Percentiles rank a stretch among this genome's conserved stretches.
Conservation (phyloP, 2,888 invertebrate genomes). For the Cantharis rustica region DNA sequence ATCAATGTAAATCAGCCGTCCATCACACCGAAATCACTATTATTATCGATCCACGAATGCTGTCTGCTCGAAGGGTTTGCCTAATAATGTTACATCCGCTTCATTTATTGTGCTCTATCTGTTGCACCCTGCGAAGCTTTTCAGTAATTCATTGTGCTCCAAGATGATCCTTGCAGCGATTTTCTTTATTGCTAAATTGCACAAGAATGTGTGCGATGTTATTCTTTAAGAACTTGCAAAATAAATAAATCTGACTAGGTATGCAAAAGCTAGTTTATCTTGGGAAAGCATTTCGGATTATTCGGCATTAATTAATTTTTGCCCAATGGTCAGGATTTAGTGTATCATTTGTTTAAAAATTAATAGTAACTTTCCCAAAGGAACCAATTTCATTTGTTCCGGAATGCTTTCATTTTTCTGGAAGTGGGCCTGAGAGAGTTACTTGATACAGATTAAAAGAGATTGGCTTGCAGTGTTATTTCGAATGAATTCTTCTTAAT, state of each 20-base stretch:
- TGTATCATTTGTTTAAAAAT: constrained; percentile 48
- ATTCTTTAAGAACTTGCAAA: not conserved
- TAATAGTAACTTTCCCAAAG: constrained; percentile 49
- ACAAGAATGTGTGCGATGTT: not conserved
- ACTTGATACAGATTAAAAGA: constrained; percentile 58
- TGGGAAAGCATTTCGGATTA: not conserved
- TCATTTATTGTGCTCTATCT: not conserved
- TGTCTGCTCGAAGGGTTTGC: not conserved
- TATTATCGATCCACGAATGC: not conserved
- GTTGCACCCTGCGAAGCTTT: not conserved
- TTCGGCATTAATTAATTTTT: not conserved
- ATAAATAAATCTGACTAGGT: not conserved
- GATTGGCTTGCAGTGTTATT: constrained; percentile 55
- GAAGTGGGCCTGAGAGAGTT: constrained; percentile 56
- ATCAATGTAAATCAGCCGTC: not conserved
- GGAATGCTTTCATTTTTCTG: constrained; percentile 56
- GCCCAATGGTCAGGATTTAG: constrained; percentile 24
- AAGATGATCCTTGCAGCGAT: not conserved
- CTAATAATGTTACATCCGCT: not conserved
- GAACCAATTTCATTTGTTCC: constrained; percentile 56
- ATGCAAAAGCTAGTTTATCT: not conserved
- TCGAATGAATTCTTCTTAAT: constrained; percentile 48
- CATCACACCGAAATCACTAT: not conserved
- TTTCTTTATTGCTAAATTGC: not conserved
- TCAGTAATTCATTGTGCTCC: not conserved